Percentiles rank a stretch among this genome's conserved stretches.
Evolutionary conservation across 2,797 vertebrate species (phyloP).

Genomic region (Muraenolepis orangiensis): DNA sequence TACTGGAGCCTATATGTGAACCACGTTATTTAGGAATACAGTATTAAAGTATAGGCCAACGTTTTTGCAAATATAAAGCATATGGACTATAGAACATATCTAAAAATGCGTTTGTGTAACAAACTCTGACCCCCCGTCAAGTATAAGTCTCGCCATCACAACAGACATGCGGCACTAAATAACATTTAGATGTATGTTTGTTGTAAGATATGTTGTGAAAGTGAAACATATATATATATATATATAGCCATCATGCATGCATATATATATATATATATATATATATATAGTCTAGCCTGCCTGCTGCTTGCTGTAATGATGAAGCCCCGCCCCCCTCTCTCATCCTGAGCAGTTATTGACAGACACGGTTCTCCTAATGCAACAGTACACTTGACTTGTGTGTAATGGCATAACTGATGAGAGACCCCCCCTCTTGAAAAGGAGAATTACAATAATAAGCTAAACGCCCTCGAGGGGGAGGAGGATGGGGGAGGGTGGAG

Average conservation of each 20-base stretch:
- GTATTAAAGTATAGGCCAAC: neutral
- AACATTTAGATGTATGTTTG: neutral
- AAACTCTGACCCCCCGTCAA: neutral
- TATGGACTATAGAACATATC: neutral
- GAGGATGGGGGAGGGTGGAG: slow-evolving; percentile 64
- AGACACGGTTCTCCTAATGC: slow-evolving; percentile 77
- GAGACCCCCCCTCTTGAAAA: slow-evolving; percentile 90
- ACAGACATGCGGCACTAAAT: neutral
- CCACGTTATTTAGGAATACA: neutral
- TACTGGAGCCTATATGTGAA: neutral
- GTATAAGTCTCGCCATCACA: neutral
- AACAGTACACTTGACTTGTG: slow-evolving; percentile 87
- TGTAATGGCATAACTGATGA: slow-evolving; percentile 94
- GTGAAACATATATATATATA: no score
- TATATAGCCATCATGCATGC: no score
- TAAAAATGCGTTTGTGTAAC: neutral
- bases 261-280: no score
- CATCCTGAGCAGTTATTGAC: slow-evolving; percentile 65
- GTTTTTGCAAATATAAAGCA: neutral
- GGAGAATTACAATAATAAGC: slow-evolving; percentile 89
- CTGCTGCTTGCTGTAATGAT: slow-evolving; percentile 54
- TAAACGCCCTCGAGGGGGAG: slow-evolving; percentile 83
- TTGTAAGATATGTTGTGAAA: neutral
- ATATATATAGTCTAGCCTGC: slow-evolving; percentile 4
- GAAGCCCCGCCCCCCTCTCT: slow-evolving; percentile 66